These are phyloP conservation scores for Oasisia sp. DNA, from an alignment of 2,888 invertebrate genomes.

Conservation along the genomic window DNA sequence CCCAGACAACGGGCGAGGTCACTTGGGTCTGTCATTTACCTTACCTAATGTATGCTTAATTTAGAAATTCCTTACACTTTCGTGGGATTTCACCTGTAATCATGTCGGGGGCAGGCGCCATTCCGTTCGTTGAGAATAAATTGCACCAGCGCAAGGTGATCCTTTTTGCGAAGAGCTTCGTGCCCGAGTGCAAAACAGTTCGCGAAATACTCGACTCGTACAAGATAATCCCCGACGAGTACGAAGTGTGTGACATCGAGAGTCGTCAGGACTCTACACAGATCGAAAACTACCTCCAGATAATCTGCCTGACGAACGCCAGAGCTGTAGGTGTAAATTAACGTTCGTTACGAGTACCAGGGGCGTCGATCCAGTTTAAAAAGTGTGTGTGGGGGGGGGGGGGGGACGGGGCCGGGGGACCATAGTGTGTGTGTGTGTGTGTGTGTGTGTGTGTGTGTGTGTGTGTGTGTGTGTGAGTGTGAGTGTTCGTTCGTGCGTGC, in stretches of 20 bases:
- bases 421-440: too few relatives aligned
- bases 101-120: constrained; percentile 46
- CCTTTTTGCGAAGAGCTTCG: constrained; percentile 56
- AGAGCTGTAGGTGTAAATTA: constrained; percentile 51
- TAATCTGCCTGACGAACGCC: constrained; percentile 57
- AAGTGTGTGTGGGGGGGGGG: too few relatives aligned
- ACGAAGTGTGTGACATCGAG: constrained; percentile 61
- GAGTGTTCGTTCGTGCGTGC: too few relatives aligned
- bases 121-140: constrained; percentile 59
- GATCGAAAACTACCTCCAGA: constrained; percentile 63
- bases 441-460: too few relatives aligned
- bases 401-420: too few relatives aligned
- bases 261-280: constrained; percentile 59
- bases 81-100: background rate
- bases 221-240: constrained; percentile 45
- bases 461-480: too few relatives aligned
- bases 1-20: background rate
- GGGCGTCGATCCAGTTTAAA: too few relatives aligned
- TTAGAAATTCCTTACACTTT: too few relatives aligned
- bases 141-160: constrained; percentile 55
- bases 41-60: too few relatives aligned
- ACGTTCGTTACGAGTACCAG: too few relatives aligned
- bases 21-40: too few relatives aligned
- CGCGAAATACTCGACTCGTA: constrained; percentile 49
- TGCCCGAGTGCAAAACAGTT: constrained; percentile 51